Conservation (phyloP, 2,888 invertebrate genomes). For the Pammene fasciana region DNA sequence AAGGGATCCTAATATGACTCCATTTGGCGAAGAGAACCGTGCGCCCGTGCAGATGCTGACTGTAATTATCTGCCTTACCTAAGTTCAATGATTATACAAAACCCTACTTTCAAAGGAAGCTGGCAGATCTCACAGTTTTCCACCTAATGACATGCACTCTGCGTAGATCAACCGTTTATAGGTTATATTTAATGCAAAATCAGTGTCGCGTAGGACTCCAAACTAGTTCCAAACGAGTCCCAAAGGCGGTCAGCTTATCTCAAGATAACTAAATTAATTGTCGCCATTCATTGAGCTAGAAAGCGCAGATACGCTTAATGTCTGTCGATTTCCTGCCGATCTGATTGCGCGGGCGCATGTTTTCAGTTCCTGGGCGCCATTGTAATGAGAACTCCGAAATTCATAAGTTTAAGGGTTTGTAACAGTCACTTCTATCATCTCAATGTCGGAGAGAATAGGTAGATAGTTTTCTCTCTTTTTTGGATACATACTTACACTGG, state of each 20-base stretch:
- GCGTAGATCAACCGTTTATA: neutral
- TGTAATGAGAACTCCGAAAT: neutral
- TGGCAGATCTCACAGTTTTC: too few species aligned
- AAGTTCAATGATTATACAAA: too few species aligned
- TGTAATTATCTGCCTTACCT: too few species aligned
- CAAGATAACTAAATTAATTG: constrained; percentile 35
- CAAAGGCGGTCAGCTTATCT: constrained; percentile 28
- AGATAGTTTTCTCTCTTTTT: too few species aligned
- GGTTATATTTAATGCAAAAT: constrained; percentile 5
- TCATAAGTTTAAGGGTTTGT: too few species aligned
- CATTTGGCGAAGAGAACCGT: too few species aligned
- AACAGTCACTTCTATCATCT: too few species aligned
- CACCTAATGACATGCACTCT: too few species aligned
- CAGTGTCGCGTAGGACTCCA: neutral
- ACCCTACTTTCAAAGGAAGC: too few species aligned
- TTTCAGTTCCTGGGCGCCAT: neutral
- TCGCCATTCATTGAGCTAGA: constrained; percentile 26
- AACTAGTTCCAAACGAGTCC: constrained; percentile 1
- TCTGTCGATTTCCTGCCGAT: constrained; percentile 27
- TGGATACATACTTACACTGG: neutral
- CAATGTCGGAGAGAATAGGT: too few species aligned
- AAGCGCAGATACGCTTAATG: constrained; percentile 36
- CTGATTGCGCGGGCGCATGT: neutral
- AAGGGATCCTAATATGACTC: too few species aligned
- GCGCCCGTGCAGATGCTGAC: too few species aligned